Conservation (phyloP, 2,888 invertebrate genomes). For the Willowsia nigromaculata region DNA sequence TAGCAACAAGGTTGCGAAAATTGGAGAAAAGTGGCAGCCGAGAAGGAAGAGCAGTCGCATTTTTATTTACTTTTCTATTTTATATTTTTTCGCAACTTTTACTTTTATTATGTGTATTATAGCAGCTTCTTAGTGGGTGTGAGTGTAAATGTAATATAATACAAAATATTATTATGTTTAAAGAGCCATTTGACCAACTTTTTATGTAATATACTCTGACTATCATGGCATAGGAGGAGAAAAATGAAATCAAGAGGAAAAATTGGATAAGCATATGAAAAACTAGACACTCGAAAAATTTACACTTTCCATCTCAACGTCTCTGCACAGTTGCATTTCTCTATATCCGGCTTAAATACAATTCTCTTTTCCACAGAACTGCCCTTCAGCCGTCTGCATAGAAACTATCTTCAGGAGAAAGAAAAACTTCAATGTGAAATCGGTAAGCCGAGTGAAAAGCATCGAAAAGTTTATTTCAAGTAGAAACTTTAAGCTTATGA, state of each 20-base stretch:
- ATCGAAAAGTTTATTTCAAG: too few species aligned
- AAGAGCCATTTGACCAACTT: slow-evolving; percentile 25
- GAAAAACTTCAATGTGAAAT: too few species aligned
- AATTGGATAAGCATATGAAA: not conserved
- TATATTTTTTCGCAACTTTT: not conserved
- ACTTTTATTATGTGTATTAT: not conserved
- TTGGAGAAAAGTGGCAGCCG: not conserved
- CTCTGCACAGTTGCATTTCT: not conserved
- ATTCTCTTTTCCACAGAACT: too few species aligned
- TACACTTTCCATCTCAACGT: not conserved
- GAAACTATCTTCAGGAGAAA: too few species aligned
- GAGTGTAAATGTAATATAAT: slow-evolving; percentile 10
- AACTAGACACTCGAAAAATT: not conserved
- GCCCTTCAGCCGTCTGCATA: too few species aligned
- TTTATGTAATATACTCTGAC: not conserved
- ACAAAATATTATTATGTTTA: not conserved
- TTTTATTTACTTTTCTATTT: not conserved
- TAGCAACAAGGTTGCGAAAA: slow-evolving; percentile 1
- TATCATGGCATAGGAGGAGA: not conserved
- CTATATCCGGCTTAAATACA: too few species aligned
- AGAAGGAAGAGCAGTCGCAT: not conserved
- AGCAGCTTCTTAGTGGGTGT: too few species aligned
- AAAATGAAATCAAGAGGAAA: slow-evolving; percentile 13
- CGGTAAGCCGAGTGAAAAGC: too few species aligned
- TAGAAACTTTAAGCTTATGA: too few species aligned